Base-by-base conservation (phyloP, 2,113 vertebrate species). In the Quiscalus mexicanus region DNA sequence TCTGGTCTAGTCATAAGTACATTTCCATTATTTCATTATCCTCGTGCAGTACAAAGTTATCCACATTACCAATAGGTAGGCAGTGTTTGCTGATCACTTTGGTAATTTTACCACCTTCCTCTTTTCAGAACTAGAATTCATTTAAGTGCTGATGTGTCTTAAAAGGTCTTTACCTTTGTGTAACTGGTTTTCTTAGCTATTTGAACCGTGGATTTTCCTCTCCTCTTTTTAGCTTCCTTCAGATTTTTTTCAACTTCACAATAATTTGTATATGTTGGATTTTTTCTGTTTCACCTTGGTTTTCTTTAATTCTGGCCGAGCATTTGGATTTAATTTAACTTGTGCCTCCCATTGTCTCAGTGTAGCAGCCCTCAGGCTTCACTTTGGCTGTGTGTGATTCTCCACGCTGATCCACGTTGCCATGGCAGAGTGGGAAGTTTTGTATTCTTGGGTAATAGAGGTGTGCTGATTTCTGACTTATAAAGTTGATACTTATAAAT, bases 161-260 rank as follows among this genome's bases (percentile, higher is more conserved):
- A 31, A 53, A 49, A 87, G 39, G 9, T 31, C 45, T 9, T 58
- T 35, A 37, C 13, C 28, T 81, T 81, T 87, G 22, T 19, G 9
- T 27, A 45, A 28, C 42, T 52, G 8, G 3, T 73, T 75, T 70
- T 65, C 37, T 33, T 73, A 16, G 16, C 24, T 81, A 21, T 73
- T 73, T 73, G 47, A 84, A 56, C n/a, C 21, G 22, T 15, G 19
- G 16, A 28, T 69, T 81, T 93, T 52, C n/a, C 39, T 76, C 68
- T 60, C 9, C 5, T 0, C 0, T 33, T 87, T 63, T 67, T 64
- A 30, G 14, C 15, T 84, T 39, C 8, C 33, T 63, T 75, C 10
- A 53, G 35, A 11, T 37, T 35, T 63, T 33, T 47, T 79, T 42
- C 28, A 18, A 39, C 17, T 37, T 80, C 39, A 50, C 17, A 89